Base-by-base conservation (phyloP, 2,113 vertebrate genomes). In the Aphelocoma coerulescens region DNA sequence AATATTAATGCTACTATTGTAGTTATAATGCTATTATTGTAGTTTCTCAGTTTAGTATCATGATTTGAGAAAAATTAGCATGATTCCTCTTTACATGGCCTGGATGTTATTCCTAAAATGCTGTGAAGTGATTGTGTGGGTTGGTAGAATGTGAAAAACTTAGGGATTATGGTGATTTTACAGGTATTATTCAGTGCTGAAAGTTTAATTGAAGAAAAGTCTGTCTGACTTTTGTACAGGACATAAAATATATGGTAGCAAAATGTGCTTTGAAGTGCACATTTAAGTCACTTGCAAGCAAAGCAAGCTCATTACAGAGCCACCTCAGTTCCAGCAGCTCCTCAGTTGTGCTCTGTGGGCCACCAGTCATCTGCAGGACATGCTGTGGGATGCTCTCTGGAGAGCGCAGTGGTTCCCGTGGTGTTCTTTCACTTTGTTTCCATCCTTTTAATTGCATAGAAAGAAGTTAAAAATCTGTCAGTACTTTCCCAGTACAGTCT, bases 381-480 rank as follows among this genome's bases (percentile, higher is more conserved):
- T 63, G 68, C 83, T 63, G 48, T 49, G 61, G 58, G 55, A 58
- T 39, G 32, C n/a, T 91, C 85, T 91, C 79, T 48, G 20, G 85
- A 63, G 61, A 96, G 39, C 3, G 1, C 68, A 74, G 68, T 16
- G 48, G 6, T 48, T 63, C 2, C 4, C 22, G 27, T 49, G 44
- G 22, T 43, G 48, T 63, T 65, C 67, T 27, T 80, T 81, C 52
- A 59, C 52, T 94, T 90, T 48, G n/a, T 68, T 93, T 68, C 57
- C 11, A 2, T 88, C 80, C 41, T 67, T 91, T 84, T 94, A 93
- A 84, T 95, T 91, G 41, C 83, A 65, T 0, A 2, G 55, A 80
- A 80, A 78, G 35, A 83, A 88, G 62, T 71, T 28, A 55, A 86
- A 91, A 85, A 85, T 51, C 78, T 95, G 94, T 85, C 91, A 93